Percentiles rank a stretch among this genome's conserved stretches.
Evolutionary conservation across 2,888 invertebrate species (phyloP).

Genomic region (Ligdia adustata): DNA sequence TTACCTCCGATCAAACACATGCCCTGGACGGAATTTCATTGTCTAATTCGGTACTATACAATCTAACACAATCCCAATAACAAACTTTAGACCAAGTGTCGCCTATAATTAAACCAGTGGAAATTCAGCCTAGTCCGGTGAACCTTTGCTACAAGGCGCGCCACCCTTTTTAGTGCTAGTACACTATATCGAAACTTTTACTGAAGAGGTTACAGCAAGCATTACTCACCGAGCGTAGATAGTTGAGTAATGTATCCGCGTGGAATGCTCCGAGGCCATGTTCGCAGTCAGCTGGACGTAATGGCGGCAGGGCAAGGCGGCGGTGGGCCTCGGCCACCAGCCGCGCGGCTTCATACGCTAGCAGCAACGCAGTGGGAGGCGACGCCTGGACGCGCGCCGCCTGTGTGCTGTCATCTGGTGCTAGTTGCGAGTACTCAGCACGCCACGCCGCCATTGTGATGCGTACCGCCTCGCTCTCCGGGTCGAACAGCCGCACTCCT

Average conservation of each 20-base stretch:
- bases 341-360: constrained; percentile 42
- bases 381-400: constrained; percentile 27
- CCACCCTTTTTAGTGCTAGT: no score
- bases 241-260: constrained; percentile 73
- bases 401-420: constrained; percentile 9
- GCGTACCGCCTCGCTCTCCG: constrained; percentile 46
- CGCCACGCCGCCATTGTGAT: constrained; percentile 41
- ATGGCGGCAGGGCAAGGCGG: constrained; percentile 46
- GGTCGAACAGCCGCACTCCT: constrained; percentile 65
- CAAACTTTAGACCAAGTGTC: no score
- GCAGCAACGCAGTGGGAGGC: constrained; percentile 33
- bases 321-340: constrained; percentile 47
- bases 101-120: no score
- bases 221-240: constrained; percentile 64
- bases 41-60: no score
- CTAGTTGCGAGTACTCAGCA: constrained; percentile 33
- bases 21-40: no score
- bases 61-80: no score
- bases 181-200: no score
- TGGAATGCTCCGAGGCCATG: constrained; percentile 62
- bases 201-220: no score
- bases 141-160: no score
- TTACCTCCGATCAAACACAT: no score
- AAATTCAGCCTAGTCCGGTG: no score
- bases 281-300: constrained; percentile 48